These are phyloP conservation scores for Sebastes taczanowskii DNA, from an alignment of 2,797 vertebrate genomes.

Conservation along the genomic window DNA sequence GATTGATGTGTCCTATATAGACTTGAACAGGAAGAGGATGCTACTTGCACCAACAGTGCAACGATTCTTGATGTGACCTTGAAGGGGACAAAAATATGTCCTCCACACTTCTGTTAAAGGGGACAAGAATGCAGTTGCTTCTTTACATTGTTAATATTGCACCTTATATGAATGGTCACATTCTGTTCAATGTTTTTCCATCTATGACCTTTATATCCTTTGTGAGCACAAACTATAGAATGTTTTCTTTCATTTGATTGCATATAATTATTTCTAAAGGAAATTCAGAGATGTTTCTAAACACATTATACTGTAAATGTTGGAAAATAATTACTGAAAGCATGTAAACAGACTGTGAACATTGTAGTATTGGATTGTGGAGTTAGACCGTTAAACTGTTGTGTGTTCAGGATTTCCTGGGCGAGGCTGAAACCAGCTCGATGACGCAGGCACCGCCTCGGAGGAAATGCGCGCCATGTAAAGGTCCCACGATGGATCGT, in stretches of 20 bases:
- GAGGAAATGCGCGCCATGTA: too few species aligned
- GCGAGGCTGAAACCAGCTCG: too few species aligned
- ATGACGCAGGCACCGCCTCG: too few species aligned
- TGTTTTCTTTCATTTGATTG: neutral
- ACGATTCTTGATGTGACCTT: neutral
- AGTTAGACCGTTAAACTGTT: too few species aligned
- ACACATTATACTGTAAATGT: too few species aligned
- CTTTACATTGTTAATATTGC: neutral
- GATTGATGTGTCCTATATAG: neutral
- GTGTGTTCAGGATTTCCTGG: too few species aligned
- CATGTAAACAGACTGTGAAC: too few species aligned
- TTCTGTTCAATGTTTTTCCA: neutral
- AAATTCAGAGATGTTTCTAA: too few species aligned
- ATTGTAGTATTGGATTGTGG: too few species aligned
- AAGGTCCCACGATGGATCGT: too few species aligned
- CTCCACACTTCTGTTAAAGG: neutral
- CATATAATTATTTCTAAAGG: too few species aligned
- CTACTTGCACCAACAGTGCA: neutral
- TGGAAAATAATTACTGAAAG: too few species aligned
- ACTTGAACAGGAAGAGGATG: neutral
- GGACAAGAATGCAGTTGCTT: neutral
- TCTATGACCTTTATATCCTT: neutral
- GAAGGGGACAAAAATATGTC: neutral
- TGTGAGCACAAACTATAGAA: neutral
- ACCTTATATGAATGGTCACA: neutral